Base-by-base conservation (phyloP, 2,113 vertebrate genomes). In the Taurulus bubalis region DNA sequence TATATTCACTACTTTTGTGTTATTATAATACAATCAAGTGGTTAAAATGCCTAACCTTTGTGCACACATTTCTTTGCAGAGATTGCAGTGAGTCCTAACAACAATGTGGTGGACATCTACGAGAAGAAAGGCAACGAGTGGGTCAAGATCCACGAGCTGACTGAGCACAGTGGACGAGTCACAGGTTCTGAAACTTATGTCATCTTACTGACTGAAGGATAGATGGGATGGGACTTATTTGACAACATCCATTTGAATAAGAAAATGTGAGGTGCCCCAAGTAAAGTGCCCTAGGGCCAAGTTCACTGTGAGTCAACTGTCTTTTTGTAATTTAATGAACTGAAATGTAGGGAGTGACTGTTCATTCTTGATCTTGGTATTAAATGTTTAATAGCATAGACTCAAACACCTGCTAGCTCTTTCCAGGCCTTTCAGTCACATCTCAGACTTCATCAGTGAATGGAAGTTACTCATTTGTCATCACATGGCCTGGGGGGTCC, bases 1-100 rank as follows among this genome's bases (percentile, higher is more conserved):
- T 11, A 24, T n/a, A 12, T 32, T 4, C 8, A 45, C 40, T 73
- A 16, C 15, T 4, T 49, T 16, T 59, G 12, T 53, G 36, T 55
- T 53, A 5, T n/a, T 58, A 18, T 36, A 26, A 8, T 30, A 9
- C 12, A 34, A 16, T 45, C n/a, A 49, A 42, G 40, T 51, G 22
- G 34, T 7, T 55, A 12, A 8, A 60, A 2, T 77, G 4, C 6
- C 8, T 62, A 30, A 69, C 14, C 0, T 20, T 28, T 60, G 10
- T 73, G n/a, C 10, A 58, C 16, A 20, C 11, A 26, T 72, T 62
- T 75, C 16, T 70, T 56, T 59, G 11, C 85, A 96, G 95, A 96
- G 87, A 91, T 96, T n/a, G 95, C 95, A 28, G 47, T 96, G 55
- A 96, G 95, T 47, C 95, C 95, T 2, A 96, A 96, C 90, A 94